A percentile compares a stretch with the other conserved stretches of the same genome.
Conservation (phyloP, 1,140 invertebrate species). For the Dufourea novaeangliae region DNA sequence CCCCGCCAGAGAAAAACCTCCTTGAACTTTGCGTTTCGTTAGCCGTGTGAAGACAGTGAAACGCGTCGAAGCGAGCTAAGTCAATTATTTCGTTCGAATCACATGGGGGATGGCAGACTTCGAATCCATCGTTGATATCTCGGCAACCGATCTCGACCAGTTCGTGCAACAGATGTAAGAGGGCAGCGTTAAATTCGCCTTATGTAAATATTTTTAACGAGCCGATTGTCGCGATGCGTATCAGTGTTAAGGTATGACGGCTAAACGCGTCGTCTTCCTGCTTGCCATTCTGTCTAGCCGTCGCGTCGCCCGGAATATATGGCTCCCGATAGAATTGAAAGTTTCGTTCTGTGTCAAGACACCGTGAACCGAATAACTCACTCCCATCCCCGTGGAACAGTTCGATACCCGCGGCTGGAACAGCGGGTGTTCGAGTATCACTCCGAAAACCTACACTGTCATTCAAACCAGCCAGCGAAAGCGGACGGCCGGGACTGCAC, state of each 20-base stretch:
- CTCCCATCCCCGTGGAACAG: neutral
- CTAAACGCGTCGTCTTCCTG: constrained; percentile 14
- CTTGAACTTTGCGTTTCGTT: too few relatives aligned
- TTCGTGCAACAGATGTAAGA: constrained; percentile 44
- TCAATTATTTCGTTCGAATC: neutral
- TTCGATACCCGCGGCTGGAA: neutral
- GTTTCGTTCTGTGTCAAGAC: constrained; percentile 3
- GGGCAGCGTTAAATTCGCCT: neutral
- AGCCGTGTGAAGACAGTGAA: neutral
- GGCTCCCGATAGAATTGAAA: neutral
- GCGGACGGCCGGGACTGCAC: neutral
- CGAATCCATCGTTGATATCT: constrained; percentile 21
- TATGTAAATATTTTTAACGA: constrained; percentile 51
- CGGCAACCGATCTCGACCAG: neutral
- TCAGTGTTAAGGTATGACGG: constrained; percentile 21
- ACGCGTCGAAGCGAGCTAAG: neutral
- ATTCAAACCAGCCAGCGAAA: neutral
- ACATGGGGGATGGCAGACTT: neutral
- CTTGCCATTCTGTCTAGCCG: neutral
- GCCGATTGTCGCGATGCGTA: constrained; percentile 35
- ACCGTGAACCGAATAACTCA: neutral
- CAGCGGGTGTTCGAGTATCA: neutral
- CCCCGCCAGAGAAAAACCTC: too few relatives aligned
- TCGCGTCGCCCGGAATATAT: neutral
- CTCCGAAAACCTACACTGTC: neutral